A percentile compares a stretch with the other conserved stretches of the same genome.
Evolutionary conservation across 2,113 vertebrate genomes (phyloP).

Genomic region (Passerina amoena): DNA sequence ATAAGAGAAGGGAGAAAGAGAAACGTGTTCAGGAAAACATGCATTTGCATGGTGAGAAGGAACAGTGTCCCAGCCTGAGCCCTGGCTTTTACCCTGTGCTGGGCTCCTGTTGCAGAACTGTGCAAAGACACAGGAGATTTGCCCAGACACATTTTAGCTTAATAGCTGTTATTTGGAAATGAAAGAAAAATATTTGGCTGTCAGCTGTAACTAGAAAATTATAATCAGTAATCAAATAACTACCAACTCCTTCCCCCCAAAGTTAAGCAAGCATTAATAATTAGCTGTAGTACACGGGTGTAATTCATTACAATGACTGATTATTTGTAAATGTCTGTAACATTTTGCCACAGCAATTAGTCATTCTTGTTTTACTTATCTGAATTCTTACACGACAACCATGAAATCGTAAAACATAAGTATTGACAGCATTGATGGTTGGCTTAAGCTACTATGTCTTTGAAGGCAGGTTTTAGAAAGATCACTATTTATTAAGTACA

Average conservation of each 20-base stretch:
- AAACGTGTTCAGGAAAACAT: not conserved
- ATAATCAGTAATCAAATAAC: conserved; percentile 38
- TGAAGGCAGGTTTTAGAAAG: not conserved
- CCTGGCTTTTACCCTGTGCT: not conserved
- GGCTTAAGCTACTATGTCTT: not conserved
- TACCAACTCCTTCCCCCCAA: not conserved
- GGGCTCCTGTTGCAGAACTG: not conserved
- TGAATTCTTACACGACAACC: conserved; percentile 35
- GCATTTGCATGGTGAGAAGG: not conserved
- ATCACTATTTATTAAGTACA: not conserved
- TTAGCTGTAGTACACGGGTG: not conserved
- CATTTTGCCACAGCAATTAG: conserved; percentile 20
- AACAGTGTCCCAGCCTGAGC: not conserved
- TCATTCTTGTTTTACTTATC: conserved; percentile 41
- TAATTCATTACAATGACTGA: conserved; percentile 46
- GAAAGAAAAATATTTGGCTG: conserved; percentile 43
- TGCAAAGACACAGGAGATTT: not conserved
- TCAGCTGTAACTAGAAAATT: conserved; percentile 31
- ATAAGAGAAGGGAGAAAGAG: not conserved
- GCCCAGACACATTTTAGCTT: not conserved
- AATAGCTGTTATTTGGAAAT: conserved; percentile 20
- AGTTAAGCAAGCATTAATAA: conserved; percentile 48
- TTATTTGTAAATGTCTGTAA: conserved; percentile 26
- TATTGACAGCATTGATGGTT: conserved; percentile 6
- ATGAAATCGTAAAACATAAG: conserved; percentile 31